Percentiles rank a stretch among this genome's conserved stretches.
Conservation (phyloP, 2,888 invertebrate genomes). For the Trichopria drosophilae region DNA sequence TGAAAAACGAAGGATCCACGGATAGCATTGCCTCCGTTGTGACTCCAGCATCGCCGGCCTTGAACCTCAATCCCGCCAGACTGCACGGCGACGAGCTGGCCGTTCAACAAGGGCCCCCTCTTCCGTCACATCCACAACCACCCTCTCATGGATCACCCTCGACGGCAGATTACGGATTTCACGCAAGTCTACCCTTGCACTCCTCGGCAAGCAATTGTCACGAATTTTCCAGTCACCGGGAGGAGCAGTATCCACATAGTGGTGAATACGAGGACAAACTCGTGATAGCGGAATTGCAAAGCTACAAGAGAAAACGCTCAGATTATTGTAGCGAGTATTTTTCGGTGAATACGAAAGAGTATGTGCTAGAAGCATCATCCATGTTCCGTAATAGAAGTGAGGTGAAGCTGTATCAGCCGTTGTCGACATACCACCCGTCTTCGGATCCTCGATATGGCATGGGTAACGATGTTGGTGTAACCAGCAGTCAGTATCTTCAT, state of each 20-base stretch:
- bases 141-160: slow-evolving; percentile 32
- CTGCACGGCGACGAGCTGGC: slow-evolving; percentile 57
- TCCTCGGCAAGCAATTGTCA: slow-evolving; percentile 30
- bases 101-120: slow-evolving; percentile 45
- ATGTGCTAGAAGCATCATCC: slow-evolving; percentile 22
- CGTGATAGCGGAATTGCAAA: slow-evolving; percentile 28
- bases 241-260: slow-evolving; percentile 31
- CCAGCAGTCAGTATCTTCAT: slow-evolving; percentile 19
- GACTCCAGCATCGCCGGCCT: slow-evolving; percentile 54
- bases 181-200: slow-evolving; percentile 18
- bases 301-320: slow-evolving; percentile 24
- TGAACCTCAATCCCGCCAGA: slow-evolving; percentile 60
- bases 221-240: slow-evolving; percentile 36
- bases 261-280: slow-evolving; percentile 29
- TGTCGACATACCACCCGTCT: slow-evolving; percentile 31
- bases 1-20: slow-evolving; percentile 10
- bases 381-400: slow-evolving; percentile 27
- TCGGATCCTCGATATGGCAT: slow-evolving; percentile 32
- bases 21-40: slow-evolving; percentile 20
- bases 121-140: slow-evolving; percentile 43
- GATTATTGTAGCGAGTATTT: slow-evolving; percentile 34
- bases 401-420: slow-evolving; percentile 38
- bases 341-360: slow-evolving; percentile 25
- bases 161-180: slow-evolving; percentile 29
- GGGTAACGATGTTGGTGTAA: slow-evolving; percentile 17